These are phyloP conservation scores for Trissolcus basalis DNA, from an alignment of 1,140 invertebrate species.

Conservation along the genomic window DNA sequence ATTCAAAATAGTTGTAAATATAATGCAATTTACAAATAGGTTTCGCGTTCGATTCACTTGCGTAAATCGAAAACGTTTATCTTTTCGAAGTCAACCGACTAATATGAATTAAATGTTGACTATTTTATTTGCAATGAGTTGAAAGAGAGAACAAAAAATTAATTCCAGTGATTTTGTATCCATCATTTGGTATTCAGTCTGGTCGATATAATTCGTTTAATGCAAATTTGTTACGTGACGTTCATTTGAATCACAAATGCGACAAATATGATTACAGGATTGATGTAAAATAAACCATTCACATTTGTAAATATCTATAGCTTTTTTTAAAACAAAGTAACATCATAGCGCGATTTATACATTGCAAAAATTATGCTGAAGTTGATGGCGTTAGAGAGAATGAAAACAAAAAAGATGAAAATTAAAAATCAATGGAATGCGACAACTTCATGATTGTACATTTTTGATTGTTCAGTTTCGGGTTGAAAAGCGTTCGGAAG, in stretches of 20 bases:
- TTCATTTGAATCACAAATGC: too few species aligned
- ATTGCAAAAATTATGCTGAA: conserved; percentile 20
- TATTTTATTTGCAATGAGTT: too few species aligned
- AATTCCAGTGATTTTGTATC: too few species aligned
- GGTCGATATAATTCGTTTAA: too few species aligned
- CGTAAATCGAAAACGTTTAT: too few species aligned
- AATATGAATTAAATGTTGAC: too few species aligned
- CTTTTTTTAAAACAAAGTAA: conserved; percentile 16
- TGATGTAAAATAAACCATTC: too few species aligned
- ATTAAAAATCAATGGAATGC: neutral
- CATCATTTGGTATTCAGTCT: too few species aligned
- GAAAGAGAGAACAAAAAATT: conserved; percentile 9
- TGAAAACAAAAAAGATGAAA: neutral
- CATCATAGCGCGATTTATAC: conserved; percentile 36
- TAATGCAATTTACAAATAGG: conserved; percentile 37
- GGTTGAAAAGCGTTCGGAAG: neutral
- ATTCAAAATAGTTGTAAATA: conserved; percentile 54
- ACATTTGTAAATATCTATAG: conserved; percentile 45
- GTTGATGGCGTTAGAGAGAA: conserved; percentile 47
- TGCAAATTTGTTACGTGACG: too few species aligned
- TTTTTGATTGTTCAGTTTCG: neutral
- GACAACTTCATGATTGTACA: neutral
- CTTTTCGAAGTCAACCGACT: too few species aligned
- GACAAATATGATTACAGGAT: too few species aligned
- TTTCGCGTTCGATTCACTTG: too few species aligned